Conservation (phyloP, 2,888 invertebrate genomes). For the Drosophila neoperkinsi region DNA sequence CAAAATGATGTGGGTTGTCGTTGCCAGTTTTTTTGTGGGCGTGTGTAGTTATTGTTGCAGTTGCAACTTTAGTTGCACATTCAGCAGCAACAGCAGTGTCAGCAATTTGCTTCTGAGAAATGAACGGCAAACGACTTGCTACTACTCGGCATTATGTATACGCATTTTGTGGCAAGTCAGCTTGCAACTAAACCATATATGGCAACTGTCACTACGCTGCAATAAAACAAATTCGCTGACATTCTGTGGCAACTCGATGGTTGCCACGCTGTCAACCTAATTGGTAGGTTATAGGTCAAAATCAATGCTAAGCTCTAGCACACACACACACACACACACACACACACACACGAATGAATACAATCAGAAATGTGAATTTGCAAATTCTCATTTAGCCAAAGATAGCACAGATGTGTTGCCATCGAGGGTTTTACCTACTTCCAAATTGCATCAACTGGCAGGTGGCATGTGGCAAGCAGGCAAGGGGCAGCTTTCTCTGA, state of each 20-base stretch:
- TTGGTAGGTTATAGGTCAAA: slow-evolving; percentile 48
- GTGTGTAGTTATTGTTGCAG: slow-evolving; percentile 45
- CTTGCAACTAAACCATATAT: slow-evolving; percentile 28
- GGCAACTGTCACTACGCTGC: slow-evolving; percentile 59
- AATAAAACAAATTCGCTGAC: slow-evolving; percentile 41
- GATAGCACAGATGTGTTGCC: slow-evolving; percentile 14
- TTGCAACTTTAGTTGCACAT: slow-evolving; percentile 78
- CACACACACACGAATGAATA: slow-evolving; percentile 3
- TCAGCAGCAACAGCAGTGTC: slow-evolving; percentile 60
- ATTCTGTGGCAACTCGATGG: slow-evolving; percentile 60
- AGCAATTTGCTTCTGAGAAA: slow-evolving; percentile 56
- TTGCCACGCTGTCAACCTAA: slow-evolving; percentile 56
- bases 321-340: neutral
- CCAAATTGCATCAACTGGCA: slow-evolving; percentile 23
- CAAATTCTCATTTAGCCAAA: slow-evolving; percentile 21
- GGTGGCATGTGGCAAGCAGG: slow-evolving; percentile 15
- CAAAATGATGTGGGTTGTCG: slow-evolving; percentile 77
- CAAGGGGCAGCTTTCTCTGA: slow-evolving; percentile 14
- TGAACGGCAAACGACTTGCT: slow-evolving; percentile 63
- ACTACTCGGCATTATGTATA: slow-evolving; percentile 57
- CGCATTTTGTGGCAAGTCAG: slow-evolving; percentile 72
- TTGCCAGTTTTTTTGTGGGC: slow-evolving; percentile 30
- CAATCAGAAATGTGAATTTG: neutral
- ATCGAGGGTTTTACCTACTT: slow-evolving; percentile 22
- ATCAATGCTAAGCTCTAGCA: slow-evolving; percentile 46